Conservation (phyloP, 2,113 vertebrate species). For the Perccottus glenii region DNA sequence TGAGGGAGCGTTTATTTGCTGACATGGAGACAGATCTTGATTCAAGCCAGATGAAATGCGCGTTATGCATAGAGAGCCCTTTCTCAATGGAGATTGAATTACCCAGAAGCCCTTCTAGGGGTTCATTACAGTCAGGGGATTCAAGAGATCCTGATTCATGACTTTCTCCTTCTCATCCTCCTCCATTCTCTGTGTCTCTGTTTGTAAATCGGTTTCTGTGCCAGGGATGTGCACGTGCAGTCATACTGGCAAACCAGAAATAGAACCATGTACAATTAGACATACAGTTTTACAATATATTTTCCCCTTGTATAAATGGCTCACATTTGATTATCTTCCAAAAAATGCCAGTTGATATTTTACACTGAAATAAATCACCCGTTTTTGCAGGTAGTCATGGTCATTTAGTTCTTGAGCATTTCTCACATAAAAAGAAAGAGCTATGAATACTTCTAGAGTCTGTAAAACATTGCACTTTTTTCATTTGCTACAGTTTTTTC, state of each 20-base stretch:
- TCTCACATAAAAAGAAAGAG: too few relatives aligned
- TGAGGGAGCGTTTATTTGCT: conserved; percentile 24
- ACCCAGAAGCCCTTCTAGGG: conserved; percentile 50
- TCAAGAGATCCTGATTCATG: conserved; percentile 52
- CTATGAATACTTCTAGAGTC: too few relatives aligned
- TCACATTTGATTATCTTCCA: too few relatives aligned
- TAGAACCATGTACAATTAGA: neutral
- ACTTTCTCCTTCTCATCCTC: conserved; percentile 2
- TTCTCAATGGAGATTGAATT: conserved; percentile 65
- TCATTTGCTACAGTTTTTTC: too few relatives aligned
- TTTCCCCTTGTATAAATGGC: too few relatives aligned
- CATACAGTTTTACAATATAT: too few relatives aligned
- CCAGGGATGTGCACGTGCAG: neutral
- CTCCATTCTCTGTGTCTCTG: neutral
- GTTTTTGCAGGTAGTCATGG: too few relatives aligned
- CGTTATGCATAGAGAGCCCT: conserved; percentile 33
- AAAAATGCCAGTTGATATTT: too few relatives aligned
- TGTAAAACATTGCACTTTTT: too few relatives aligned
- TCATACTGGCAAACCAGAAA: neutral
- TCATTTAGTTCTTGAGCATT: too few relatives aligned
- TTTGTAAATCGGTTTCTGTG: neutral
- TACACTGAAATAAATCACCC: too few relatives aligned
- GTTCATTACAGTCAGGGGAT: conserved; percentile 52
- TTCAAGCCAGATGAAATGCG: conserved; percentile 49
- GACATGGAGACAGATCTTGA: conserved; percentile 35